Evolutionary conservation across 2,888 invertebrate species (phyloP).

Genomic region (Strigamia maritima): DNA sequence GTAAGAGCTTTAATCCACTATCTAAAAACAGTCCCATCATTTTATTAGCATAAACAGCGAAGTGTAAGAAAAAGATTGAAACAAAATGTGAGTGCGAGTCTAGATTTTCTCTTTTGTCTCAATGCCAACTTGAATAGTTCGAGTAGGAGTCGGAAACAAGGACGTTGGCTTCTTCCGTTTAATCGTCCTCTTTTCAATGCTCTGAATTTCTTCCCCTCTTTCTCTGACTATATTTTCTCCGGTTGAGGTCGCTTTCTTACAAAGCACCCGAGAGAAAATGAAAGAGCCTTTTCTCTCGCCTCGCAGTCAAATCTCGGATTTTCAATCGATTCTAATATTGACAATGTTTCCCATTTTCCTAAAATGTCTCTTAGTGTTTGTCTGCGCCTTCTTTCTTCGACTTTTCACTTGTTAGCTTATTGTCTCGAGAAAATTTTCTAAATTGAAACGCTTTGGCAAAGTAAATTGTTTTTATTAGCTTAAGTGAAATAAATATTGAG

Average conservation of each 20-base stretch:
- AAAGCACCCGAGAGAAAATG: not conserved
- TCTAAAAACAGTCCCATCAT: not conserved
- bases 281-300: not conserved
- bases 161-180: conserved; percentile 2
- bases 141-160: not conserved
- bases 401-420: not conserved
- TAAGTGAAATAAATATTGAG: too few relatives aligned
- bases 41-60: not conserved
- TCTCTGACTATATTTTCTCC: not conserved
- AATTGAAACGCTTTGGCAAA: too few relatives aligned
- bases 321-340: conserved; percentile 8
- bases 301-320: not conserved
- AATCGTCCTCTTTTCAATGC: not conserved
- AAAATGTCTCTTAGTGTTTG: not conserved
- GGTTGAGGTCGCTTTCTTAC: not conserved
- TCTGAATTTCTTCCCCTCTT: not conserved
- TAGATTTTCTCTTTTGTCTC: not conserved
- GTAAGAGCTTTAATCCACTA: too few relatives aligned
- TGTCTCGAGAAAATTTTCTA: not conserved
- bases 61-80: not conserved
- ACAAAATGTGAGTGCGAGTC: not conserved
- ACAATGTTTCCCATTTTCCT: not conserved
- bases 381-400: not conserved
- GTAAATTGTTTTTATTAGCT: too few relatives aligned
- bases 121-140: not conserved